phyloP scores from a whole-genome alignment of 1,140 invertebrate species.

The Panagrolaimus sp. region DNA sequence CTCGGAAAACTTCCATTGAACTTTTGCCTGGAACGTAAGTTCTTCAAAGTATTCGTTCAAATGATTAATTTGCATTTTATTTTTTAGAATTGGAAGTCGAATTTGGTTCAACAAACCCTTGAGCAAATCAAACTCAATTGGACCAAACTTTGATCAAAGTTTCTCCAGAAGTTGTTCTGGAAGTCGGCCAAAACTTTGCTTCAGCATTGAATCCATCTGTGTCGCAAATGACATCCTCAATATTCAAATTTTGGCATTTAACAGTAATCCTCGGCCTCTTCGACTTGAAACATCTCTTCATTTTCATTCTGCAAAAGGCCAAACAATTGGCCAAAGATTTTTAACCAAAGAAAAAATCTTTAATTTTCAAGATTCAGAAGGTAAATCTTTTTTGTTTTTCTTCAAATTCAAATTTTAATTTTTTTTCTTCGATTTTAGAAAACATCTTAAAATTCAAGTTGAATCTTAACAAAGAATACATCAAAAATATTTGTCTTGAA shows the following conservation, averaged over 20 bases:
- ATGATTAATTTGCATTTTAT: neutral
- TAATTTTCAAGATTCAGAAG: no score
- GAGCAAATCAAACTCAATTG: neutral
- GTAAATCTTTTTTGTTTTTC: no score
- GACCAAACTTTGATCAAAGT: no score
- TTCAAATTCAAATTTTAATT: no score
- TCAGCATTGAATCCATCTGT: neutral
- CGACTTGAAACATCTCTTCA: slow-evolving; percentile 6
- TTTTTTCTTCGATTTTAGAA: no score
- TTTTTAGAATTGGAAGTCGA: slow-evolving; percentile 13
- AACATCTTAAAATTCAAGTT: no score
- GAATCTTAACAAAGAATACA: no score
- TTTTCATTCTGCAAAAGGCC: neutral
- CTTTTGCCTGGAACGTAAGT: slow-evolving; percentile 3
- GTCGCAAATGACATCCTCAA: neutral
- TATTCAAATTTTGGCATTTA: neutral
- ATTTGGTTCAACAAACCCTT: slow-evolving; percentile 8
- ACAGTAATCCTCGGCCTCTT: neutral
- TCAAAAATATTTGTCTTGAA: neutral
- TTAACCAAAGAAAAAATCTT: no score
- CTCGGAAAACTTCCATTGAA: neutral
- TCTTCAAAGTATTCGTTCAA: neutral
- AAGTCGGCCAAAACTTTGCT: neutral
- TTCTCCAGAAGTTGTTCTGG: neutral
- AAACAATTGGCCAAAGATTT: neutral